phyloP scores from a whole-genome alignment of 2,888 invertebrate genomes.

The Diarsia mendica region DNA sequence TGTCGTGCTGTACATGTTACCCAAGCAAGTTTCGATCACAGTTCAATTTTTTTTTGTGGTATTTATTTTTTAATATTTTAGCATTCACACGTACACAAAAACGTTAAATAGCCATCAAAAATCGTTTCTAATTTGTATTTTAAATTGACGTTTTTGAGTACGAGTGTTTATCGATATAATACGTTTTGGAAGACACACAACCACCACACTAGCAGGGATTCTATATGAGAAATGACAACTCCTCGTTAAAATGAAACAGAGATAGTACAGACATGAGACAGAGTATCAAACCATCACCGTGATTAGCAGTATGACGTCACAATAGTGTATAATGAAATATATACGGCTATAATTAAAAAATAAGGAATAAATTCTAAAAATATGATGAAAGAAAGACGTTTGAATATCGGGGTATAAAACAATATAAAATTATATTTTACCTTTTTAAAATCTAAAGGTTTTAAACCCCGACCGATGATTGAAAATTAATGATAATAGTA shows the following conservation, averaged over 20 bases:
- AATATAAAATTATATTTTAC: conserved; percentile 14
- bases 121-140: neutral
- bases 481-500: conserved; percentile 54
- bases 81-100: conserved; percentile 9
- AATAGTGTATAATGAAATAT: conserved; percentile 59
- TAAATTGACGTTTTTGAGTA: conserved; percentile 1
- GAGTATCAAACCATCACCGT: conserved; percentile 90
- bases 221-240: conserved; percentile 55
- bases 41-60: neutral
- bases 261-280: conserved; percentile 76
- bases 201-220: conserved; percentile 59
- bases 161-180: neutral
- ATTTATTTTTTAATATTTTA: neutral
- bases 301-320: conserved; percentile 77
- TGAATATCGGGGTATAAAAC: conserved; percentile 58
- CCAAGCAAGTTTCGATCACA: neutral
- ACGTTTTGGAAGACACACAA: conserved; percentile 22
- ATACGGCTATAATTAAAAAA: conserved; percentile 54
- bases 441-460: conserved; percentile 18
- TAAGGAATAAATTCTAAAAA: conserved; percentile 48
- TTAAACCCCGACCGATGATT: conserved; percentile 57
- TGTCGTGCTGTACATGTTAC: neutral
- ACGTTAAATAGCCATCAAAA: neutral
- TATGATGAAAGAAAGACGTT: conserved; percentile 52
- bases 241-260: conserved; percentile 66